Evolutionary conservation across 1,140 invertebrate genomes (phyloP).

Genomic region (Aphelinus certus): DNA sequence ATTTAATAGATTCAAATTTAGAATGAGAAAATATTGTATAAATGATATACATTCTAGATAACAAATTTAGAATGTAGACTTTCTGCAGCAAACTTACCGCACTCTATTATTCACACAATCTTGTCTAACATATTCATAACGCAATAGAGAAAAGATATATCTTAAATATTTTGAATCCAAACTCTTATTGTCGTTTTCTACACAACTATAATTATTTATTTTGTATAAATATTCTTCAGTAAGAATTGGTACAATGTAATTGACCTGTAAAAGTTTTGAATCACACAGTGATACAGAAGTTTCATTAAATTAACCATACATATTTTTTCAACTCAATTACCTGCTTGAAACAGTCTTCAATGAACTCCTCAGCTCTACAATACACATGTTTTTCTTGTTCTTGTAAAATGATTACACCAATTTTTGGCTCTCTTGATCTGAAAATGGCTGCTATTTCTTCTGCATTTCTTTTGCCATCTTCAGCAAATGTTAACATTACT

Average conservation of each 20-base stretch:
- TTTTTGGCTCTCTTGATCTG: conserved; percentile 50
- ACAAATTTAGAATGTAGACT: not conserved
- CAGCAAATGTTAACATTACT: conserved; percentile 55
- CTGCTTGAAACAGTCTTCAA: conserved; percentile 57
- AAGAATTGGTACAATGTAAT: conserved; percentile 57
- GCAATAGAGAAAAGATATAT: conserved; percentile 54
- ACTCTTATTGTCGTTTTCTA: conserved; percentile 38
- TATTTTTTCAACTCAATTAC: conserved; percentile 32
- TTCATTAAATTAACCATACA: conserved; percentile 13
- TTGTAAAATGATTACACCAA: conserved; percentile 55
- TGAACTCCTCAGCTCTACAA: conserved; percentile 52
- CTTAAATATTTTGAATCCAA: conserved; percentile 54
- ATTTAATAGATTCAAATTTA: conserved; percentile 19
- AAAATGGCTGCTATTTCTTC: conserved; percentile 50
- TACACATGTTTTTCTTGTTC: conserved; percentile 55
- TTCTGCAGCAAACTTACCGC: conserved; percentile 44
- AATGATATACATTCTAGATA: not conserved
- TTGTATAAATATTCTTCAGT: conserved; percentile 50
- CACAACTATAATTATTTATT: conserved; percentile 40
- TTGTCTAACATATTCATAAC: conserved; percentile 51
- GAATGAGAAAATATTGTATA: not conserved
- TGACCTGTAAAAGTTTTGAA: conserved; percentile 43
- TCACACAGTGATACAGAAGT: conserved; percentile 7
- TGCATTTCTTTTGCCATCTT: conserved; percentile 46
- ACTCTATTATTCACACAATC: conserved; percentile 53